Percentiles rank a stretch among this genome's conserved stretches.
Evolutionary conservation across 1,140 invertebrate genomes (phyloP).

Genomic region (Pseudoatta argentina): DNA sequence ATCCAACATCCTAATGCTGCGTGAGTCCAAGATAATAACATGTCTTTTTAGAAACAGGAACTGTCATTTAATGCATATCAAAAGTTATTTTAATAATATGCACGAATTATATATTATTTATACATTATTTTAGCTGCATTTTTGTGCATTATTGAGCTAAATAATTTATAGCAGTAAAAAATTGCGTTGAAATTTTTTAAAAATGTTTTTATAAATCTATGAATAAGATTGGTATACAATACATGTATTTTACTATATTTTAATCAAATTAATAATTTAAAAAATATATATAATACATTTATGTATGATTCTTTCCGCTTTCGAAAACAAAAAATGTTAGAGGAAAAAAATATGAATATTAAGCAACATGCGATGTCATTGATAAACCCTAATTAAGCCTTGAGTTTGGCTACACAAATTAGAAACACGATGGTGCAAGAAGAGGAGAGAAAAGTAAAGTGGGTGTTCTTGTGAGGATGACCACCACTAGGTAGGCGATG

Average conservation of each 20-base stretch:
- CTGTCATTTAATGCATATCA: neutral
- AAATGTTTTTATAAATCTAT: neutral
- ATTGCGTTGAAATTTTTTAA: neutral
- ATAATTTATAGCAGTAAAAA: neutral
- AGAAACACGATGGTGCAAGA: slow-evolving; percentile 33
- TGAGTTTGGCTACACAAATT: slow-evolving; percentile 35
- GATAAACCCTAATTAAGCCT: neutral
- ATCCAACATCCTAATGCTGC: slow-evolving; percentile 50
- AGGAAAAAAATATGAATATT: neutral
- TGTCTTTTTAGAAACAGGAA: slow-evolving; percentile 17
- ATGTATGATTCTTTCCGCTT: neutral
- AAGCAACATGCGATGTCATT: neutral
- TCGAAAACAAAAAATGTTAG: neutral
- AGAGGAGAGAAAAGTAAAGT: neutral
- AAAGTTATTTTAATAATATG: neutral
- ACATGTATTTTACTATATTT: neutral
- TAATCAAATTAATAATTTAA: neutral
- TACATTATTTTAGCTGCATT: neutral
- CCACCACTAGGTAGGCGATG: slow-evolving; percentile 54
- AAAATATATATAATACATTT: neutral
- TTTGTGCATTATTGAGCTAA: no score
- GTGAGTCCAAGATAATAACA: slow-evolving; percentile 27
- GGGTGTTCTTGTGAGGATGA: slow-evolving; percentile 28
- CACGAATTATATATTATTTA: neutral
- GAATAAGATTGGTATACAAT: slow-evolving; percentile 30